phyloP scores from a whole-genome alignment of 53 echinoderm and acorn worm species.

The Echinometra lucunter region DNA sequence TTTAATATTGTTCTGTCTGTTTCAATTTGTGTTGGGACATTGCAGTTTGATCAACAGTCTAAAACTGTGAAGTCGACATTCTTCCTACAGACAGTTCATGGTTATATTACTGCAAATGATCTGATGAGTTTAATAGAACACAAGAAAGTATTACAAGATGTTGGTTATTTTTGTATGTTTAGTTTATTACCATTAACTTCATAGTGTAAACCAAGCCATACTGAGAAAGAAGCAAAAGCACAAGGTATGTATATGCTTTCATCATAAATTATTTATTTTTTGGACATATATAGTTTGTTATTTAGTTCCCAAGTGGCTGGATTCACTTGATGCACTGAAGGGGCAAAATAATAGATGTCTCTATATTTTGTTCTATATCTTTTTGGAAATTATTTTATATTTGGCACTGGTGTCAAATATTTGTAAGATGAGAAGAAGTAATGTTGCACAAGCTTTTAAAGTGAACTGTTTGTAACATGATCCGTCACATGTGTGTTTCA shows the following conservation, averaged over 20 bases:
- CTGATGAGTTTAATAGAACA: slow-evolving; percentile 10
- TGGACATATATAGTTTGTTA: slow-evolving; percentile 24
- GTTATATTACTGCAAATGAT: slow-evolving; percentile 31
- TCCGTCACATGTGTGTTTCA: background rate
- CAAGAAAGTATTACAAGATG: slow-evolving; percentile 42
- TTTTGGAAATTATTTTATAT: slow-evolving; percentile 48
- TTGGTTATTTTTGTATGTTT: slow-evolving; percentile 42
- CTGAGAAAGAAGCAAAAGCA: background rate
- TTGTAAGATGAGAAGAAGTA: slow-evolving; percentile 11
- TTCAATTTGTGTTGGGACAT: no score
- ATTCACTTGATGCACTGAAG: slow-evolving; percentile 54
- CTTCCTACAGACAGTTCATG: background rate
- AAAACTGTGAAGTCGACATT: background rate
- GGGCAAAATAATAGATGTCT: slow-evolving; percentile 50
- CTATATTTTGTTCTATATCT: slow-evolving; percentile 49
- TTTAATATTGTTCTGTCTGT: no score
- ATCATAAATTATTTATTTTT: slow-evolving; percentile 60
- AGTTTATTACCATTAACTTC: slow-evolving; percentile 49
- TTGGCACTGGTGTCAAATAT: slow-evolving; percentile 64
- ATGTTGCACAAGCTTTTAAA: slow-evolving; percentile 44
- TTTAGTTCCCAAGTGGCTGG: slow-evolving; percentile 68
- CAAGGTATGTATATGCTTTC: slow-evolving; percentile 54
- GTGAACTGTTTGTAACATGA: slow-evolving; percentile 31
- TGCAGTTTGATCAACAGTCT: no score
- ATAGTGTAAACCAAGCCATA: background rate